These are phyloP conservation scores for Colletes collaris DNA, from an alignment of 2,888 invertebrate species.

Conservation along the genomic window DNA sequence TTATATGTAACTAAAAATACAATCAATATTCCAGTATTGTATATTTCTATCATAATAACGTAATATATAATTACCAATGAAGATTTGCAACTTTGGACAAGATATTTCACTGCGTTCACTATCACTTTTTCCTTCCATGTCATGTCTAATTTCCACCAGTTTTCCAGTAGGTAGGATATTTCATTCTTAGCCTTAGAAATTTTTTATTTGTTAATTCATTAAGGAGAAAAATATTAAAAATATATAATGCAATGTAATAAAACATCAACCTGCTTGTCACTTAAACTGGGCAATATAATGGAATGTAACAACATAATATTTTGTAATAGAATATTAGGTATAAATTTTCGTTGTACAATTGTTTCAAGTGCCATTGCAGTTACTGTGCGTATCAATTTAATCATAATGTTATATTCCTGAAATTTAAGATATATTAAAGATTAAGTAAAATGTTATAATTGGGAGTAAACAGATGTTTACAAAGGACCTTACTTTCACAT, in stretches of 20 bases:
- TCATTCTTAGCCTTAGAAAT: slow-evolving; percentile 59
- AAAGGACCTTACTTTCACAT: slow-evolving; percentile 17
- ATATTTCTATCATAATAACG: background rate
- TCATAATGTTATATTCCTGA: slow-evolving; percentile 39
- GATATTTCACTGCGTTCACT: slow-evolving; percentile 59
- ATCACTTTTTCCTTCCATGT: slow-evolving; percentile 59
- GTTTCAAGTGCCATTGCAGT: slow-evolving; percentile 56
- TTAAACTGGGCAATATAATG: slow-evolving; percentile 50
- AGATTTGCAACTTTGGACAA: slow-evolving; percentile 47
- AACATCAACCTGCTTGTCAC: slow-evolving; percentile 54
- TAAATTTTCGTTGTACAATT: slow-evolving; percentile 43
- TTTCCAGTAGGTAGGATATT: slow-evolving; percentile 64
- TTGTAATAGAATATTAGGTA: slow-evolving; percentile 59
- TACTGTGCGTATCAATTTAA: slow-evolving; percentile 46
- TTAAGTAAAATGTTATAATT: background rate
- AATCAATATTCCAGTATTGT: slow-evolving; percentile 2
- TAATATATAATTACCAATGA: slow-evolving; percentile 61
- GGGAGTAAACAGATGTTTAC: background rate
- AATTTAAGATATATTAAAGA: slow-evolving; percentile 15
- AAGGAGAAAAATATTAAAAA: background rate
- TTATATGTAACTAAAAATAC: slow-evolving; percentile 58
- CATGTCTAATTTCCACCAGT: slow-evolving; percentile 65
- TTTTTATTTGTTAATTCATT: slow-evolving; percentile 1
- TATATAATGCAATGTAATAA: background rate
- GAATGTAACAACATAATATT: slow-evolving; percentile 55